These are phyloP conservation scores for Tympanuchus pallidicinctus DNA, from an alignment of 2,113 vertebrate species.

Conservation along the genomic window DNA sequence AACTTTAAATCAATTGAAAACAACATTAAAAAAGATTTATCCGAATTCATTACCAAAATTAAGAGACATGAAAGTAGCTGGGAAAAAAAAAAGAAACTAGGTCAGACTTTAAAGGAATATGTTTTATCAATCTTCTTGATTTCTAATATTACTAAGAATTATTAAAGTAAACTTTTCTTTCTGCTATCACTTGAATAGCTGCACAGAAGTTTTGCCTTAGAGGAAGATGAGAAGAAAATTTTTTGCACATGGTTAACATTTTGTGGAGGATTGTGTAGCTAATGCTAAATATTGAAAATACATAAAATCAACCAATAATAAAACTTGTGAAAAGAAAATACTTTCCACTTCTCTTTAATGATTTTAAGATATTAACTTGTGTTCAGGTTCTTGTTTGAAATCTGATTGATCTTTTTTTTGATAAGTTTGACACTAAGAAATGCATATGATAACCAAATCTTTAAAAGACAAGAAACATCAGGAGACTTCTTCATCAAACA, in stretches of 20 bases:
- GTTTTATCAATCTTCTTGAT: background rate
- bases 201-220: accelerated
- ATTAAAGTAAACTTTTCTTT: background rate
- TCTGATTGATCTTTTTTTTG: background rate
- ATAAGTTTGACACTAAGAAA: background rate
- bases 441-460: background rate
- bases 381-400: background rate
- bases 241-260: background rate
- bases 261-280: background rate
- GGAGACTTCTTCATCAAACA: background rate
- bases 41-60: background rate
- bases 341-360: background rate
- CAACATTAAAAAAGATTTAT: background rate
- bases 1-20: background rate
- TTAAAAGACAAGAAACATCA: background rate
- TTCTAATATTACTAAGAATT: background rate
- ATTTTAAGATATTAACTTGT: background rate
- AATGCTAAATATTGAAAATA: background rate
- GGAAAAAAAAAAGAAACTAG: background rate
- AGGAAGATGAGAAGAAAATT: background rate
- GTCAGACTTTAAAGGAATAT: background rate
- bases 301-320: background rate
- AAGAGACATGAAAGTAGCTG: background rate
- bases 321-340: background rate
- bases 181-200: background rate